These are phyloP conservation scores for Lutra lutra DNA, from an alignment of 2,797 vertebrate genomes.

Conservation along the genomic window DNA sequence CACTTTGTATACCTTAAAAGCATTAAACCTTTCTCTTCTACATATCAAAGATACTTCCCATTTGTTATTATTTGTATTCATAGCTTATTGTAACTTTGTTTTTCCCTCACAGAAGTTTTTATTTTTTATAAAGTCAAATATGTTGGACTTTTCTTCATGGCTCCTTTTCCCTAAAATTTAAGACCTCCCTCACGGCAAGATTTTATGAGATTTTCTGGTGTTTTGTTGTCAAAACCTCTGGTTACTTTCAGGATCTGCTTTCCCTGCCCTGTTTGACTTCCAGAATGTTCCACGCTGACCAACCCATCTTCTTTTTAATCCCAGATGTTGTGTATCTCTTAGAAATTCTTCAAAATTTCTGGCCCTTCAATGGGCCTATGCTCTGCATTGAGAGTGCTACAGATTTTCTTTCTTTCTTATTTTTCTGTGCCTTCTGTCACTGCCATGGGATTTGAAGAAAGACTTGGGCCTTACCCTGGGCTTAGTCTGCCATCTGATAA, in stretches of 20 bases:
- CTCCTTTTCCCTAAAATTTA: neutral
- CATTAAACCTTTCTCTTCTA: neutral
- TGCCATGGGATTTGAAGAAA: neutral
- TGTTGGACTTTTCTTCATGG: neutral
- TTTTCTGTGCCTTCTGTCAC: neutral
- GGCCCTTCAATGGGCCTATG: fast-evolving
- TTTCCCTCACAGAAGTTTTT: neutral
- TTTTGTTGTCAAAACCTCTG: neutral
- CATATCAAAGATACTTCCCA: neutral
- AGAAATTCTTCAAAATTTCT: neutral
- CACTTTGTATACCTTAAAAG: neutral
- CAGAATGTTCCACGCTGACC: neutral
- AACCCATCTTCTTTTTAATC: neutral
- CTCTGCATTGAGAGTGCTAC: neutral
- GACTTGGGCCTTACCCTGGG: neutral
- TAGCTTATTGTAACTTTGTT: neutral
- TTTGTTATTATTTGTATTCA: neutral
- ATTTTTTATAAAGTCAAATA: neutral
- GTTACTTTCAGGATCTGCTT: neutral
- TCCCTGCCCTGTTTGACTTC: neutral
- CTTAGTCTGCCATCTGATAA: neutral
- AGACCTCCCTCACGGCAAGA: neutral
- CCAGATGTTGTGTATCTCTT: neutral
- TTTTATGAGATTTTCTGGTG: neutral
- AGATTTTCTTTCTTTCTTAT: neutral